Evolutionary conservation across 2,797 vertebrate species (phyloP).

Genomic region (Hypotaenidia okinawae): DNA sequence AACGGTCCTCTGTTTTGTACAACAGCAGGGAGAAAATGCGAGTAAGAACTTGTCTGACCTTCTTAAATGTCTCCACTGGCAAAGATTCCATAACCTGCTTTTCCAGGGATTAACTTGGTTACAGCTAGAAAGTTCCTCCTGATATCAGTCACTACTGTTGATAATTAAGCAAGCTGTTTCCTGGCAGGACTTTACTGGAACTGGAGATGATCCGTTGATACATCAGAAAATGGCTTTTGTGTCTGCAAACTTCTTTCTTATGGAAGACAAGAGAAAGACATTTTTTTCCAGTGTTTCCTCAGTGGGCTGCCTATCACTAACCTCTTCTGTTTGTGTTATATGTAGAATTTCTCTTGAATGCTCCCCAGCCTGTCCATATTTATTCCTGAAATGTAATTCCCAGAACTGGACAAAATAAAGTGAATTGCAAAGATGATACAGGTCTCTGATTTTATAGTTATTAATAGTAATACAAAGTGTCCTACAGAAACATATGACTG

Average conservation of each 20-base stretch:
- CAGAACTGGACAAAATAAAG: background rate
- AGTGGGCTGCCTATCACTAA: background rate
- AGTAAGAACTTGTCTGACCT: background rate
- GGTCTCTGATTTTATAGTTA: background rate
- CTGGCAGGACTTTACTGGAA: background rate
- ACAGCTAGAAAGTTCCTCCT: background rate
- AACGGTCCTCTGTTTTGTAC: background rate
- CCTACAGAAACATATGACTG: background rate
- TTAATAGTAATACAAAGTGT: background rate
- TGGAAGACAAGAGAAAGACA: background rate
- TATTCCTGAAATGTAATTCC: background rate
- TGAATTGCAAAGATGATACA: background rate
- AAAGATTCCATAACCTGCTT: background rate
- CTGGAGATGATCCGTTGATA: background rate
- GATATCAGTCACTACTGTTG: background rate
- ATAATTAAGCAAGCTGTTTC: background rate
- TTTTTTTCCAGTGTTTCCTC: background rate
- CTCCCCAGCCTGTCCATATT: background rate
- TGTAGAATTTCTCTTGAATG: background rate
- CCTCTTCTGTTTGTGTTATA: background rate
- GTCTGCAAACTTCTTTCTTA: background rate
- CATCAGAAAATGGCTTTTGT: background rate
- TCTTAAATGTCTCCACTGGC: background rate
- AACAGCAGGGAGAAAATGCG: background rate
- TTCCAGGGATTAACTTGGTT: background rate